Conservation (phyloP, 2,888 invertebrate genomes). For the Liposcelis brunnea region DNA sequence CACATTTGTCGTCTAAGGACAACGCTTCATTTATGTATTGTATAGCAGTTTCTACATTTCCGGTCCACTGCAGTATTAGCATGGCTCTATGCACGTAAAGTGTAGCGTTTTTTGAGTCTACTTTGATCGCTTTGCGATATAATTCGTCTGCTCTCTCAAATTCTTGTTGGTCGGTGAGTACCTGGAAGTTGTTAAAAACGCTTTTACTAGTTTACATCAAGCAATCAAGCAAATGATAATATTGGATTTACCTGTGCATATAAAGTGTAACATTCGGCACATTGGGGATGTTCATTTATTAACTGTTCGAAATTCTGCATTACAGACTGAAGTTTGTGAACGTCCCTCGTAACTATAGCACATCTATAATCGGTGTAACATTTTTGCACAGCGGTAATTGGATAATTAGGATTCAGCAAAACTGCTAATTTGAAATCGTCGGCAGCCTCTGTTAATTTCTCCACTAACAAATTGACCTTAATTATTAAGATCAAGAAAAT, state of each 20-base stretch:
- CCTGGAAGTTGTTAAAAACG: slow-evolving; percentile 24
- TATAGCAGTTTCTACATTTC: slow-evolving; percentile 62
- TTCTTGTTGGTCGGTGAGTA: slow-evolving; percentile 67
- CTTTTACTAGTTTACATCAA: slow-evolving; percentile 7
- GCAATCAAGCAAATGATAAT: slow-evolving; percentile 6
- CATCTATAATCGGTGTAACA: slow-evolving; percentile 74
- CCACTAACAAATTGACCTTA: slow-evolving; percentile 67
- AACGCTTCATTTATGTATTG: slow-evolving; percentile 64
- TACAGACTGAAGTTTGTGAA: slow-evolving; percentile 42
- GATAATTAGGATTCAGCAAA: slow-evolving; percentile 63
- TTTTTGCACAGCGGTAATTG: slow-evolving; percentile 76
- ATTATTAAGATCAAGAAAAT: slow-evolving; percentile 15
- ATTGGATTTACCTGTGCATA: slow-evolving; percentile 56
- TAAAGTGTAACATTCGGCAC: slow-evolving; percentile 71
- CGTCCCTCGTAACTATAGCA: slow-evolving; percentile 41
- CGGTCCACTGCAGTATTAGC: slow-evolving; percentile 57
- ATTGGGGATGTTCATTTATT: slow-evolving; percentile 37
- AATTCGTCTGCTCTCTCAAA: slow-evolving; percentile 67
- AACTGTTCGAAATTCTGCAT: slow-evolving; percentile 47
- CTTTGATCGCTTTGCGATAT: slow-evolving; percentile 61
- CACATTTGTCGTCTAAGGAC: slow-evolving; percentile 77
- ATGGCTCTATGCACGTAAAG: slow-evolving; percentile 75
- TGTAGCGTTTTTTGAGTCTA: slow-evolving; percentile 72
- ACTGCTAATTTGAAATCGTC: slow-evolving; percentile 70
- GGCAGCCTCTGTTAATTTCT: slow-evolving; percentile 63